phyloP scores from a whole-genome alignment of 1,140 invertebrate genomes.

The Nasonia giraulti region DNA sequence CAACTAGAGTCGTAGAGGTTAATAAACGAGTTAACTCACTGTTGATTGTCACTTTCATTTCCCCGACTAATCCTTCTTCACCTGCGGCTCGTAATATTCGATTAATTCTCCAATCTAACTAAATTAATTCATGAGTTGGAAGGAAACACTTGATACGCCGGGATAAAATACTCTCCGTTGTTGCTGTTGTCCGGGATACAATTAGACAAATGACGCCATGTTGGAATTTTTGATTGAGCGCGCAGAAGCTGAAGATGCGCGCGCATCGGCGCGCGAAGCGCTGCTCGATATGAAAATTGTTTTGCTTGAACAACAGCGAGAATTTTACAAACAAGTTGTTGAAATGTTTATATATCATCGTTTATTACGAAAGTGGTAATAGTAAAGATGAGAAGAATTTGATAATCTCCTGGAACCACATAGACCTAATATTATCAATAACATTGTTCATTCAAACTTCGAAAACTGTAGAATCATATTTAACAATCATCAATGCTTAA shows the following conservation, averaged over 20 bases:
- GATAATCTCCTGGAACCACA: too few species aligned
- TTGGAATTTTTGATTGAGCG: constrained; percentile 7
- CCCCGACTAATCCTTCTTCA: neutral
- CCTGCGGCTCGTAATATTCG: too few species aligned
- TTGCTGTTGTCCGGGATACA: neutral
- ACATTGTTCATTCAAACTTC: too few species aligned
- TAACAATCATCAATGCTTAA: too few species aligned
- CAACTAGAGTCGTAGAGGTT: neutral
- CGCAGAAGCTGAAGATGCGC: neutral
- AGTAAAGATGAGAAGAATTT: too few species aligned
- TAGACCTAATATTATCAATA: too few species aligned
- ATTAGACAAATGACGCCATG: constrained; percentile 13
- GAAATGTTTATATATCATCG: too few species aligned
- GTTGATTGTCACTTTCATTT: constrained; percentile 68
- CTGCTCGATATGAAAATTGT: neutral
- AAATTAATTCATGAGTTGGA: neutral
- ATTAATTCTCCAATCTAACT: too few species aligned
- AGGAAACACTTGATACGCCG: neutral
- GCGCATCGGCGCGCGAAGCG: neutral
- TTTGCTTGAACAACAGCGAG: too few species aligned
- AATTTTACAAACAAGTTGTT: too few species aligned
- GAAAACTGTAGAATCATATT: too few species aligned
- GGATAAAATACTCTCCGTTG: neutral
- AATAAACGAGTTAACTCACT: constrained; percentile 59
- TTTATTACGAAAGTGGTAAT: too few species aligned